Evolutionary conservation across 2,888 invertebrate genomes (phyloP).

Genomic region (Holacanthella duospinosa): DNA sequence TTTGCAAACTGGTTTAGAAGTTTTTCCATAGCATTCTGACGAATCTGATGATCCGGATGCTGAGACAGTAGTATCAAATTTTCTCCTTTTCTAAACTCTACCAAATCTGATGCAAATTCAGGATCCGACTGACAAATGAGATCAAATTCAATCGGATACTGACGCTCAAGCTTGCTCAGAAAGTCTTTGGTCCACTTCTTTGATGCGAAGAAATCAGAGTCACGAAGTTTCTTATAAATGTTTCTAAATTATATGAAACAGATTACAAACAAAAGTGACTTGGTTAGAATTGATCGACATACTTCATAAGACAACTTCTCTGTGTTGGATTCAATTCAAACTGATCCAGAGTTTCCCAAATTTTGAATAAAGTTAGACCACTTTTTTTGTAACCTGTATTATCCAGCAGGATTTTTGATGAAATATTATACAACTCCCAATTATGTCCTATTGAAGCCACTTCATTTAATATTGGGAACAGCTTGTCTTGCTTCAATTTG

Average conservation of each 20-base stretch:
- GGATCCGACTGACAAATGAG: conserved; percentile 49
- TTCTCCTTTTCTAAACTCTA: conserved; percentile 36
- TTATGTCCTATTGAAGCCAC: conserved; percentile 19
- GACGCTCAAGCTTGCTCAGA: conserved; percentile 54
- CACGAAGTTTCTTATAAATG: not conserved
- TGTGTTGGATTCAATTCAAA: conserved; percentile 23
- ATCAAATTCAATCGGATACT: conserved; percentile 63
- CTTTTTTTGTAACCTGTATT: not conserved
- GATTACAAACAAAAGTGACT: not conserved
- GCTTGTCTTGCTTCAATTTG: not conserved
- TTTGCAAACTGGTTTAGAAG: not conserved
- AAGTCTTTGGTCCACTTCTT: conserved; percentile 48
- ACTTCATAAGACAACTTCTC: conserved; percentile 29
- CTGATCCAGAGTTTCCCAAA: conserved; percentile 17
- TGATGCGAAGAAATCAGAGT: not conserved
- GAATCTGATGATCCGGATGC: conserved; percentile 55
- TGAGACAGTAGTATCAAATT: conserved; percentile 60
- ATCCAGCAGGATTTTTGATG: not conserved
- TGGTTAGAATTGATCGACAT: not conserved
- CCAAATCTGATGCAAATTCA: conserved; percentile 38
- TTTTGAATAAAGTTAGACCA: conserved; percentile 2
- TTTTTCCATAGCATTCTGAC: conserved; percentile 52
- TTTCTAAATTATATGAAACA: not conserved
- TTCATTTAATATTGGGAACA: conserved; percentile 1
- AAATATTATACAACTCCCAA: conserved; percentile 29